Conservation (phyloP, 2,888 invertebrate species). For the Eledona agricola region DNA sequence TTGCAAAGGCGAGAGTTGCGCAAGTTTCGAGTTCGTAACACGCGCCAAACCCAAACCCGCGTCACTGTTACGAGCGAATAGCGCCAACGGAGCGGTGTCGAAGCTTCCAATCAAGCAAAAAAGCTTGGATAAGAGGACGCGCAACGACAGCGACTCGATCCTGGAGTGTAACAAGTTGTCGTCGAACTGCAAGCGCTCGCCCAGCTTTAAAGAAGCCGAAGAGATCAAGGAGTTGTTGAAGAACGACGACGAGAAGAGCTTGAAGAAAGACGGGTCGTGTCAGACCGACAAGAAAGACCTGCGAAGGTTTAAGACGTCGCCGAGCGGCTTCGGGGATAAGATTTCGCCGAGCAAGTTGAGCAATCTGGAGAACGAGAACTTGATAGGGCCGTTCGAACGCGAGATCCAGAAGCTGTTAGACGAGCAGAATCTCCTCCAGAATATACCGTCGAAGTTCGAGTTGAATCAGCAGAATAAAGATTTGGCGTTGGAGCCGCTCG, state of each 20-base stretch:
- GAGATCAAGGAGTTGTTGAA: slow-evolving; percentile 57
- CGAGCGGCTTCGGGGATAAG: slow-evolving; percentile 63
- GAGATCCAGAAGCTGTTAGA: slow-evolving; percentile 82
- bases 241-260: slow-evolving; percentile 65
- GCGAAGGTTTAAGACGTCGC: slow-evolving; percentile 64
- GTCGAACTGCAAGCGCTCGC: slow-evolving; percentile 60
- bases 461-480: slow-evolving; percentile 71
- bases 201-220: slow-evolving; percentile 62
- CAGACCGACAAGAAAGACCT: slow-evolving; percentile 74
- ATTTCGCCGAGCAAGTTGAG: slow-evolving; percentile 65
- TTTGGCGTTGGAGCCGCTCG: slow-evolving; percentile 64
- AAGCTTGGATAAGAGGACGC: slow-evolving; percentile 56
- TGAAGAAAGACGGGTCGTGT: slow-evolving; percentile 71
- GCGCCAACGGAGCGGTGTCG: slow-evolving; percentile 52
- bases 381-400: slow-evolving; percentile 76
- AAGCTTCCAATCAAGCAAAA: slow-evolving; percentile 42
- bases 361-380: slow-evolving; percentile 64
- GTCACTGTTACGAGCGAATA: slow-evolving; percentile 54
- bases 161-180: slow-evolving; percentile 61
- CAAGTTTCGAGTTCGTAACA: slow-evolving; percentile 70
- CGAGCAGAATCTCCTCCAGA: slow-evolving; percentile 73
- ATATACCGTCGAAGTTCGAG: slow-evolving; percentile 69
- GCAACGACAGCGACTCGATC: slow-evolving; percentile 60
- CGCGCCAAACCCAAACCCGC: slow-evolving; percentile 58
- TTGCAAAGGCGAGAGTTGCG: slow-evolving; percentile 70